A percentile compares a stretch with the other conserved stretches of the same genome.
These are phyloP conservation scores for Prionailurus bengalensis DNA, from an alignment of 2,113 vertebrate genomes.

Conservation along the genomic window DNA sequence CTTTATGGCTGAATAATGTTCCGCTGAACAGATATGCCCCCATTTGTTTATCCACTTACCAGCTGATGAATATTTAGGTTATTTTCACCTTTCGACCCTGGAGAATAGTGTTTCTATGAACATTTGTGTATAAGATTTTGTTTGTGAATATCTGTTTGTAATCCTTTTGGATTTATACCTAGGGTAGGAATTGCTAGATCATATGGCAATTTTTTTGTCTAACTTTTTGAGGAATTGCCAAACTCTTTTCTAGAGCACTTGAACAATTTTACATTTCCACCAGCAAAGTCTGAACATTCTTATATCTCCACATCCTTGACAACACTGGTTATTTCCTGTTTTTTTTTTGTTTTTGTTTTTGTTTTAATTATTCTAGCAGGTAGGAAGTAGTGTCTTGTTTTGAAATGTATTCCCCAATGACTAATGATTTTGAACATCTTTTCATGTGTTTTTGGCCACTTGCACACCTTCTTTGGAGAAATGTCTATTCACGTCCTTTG, in stretches of 20 bases:
- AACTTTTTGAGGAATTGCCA: not conserved
- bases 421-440: not conserved
- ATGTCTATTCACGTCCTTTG: not conserved
- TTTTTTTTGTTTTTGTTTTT: too few relatives aligned
- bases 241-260: not conserved
- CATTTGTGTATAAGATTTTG: not conserved
- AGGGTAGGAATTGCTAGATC: not conserved
- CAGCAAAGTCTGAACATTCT: not conserved
- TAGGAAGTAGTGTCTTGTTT: not conserved
- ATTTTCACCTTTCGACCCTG: not conserved
- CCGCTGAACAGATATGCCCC: not conserved
- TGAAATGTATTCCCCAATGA: not conserved
- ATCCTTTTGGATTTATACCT: not conserved
- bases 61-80: not conserved
- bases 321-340: not conserved
- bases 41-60: not conserved
- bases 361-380: not conserved
- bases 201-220: not conserved
- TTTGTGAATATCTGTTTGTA: constrained; percentile 11
- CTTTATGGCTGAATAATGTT: not conserved
- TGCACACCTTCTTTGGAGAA: not conserved
- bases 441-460: not conserved
- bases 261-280: not conserved
- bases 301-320: not conserved
- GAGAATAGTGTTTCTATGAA: not conserved